These are phyloP conservation scores for Hydropsyche tenuis DNA, from an alignment of 1,140 invertebrate genomes.

Conservation along the genomic window DNA sequence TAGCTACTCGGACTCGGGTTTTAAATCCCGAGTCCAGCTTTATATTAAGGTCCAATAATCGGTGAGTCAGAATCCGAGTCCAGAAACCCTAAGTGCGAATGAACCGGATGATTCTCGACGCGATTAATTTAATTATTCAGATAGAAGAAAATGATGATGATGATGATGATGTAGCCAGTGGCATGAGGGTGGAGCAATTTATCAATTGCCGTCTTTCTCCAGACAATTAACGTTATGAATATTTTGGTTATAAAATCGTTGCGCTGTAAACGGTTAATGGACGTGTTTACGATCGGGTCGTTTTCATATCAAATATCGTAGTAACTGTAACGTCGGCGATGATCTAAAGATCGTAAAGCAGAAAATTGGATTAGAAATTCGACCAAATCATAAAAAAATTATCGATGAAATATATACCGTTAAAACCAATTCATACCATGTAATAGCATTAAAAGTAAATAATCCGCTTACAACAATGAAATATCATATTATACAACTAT, in stretches of 20 bases:
- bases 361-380: constrained; percentile 13
- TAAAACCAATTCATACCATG: background rate
- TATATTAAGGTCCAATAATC: no score
- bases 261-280: no score
- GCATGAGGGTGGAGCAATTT: background rate
- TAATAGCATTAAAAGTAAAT: constrained; percentile 12
- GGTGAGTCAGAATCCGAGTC: no score
- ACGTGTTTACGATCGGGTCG: no score
- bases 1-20: no score
- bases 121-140: background rate
- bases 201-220: no score
- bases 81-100: no score
- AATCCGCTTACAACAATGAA: background rate
- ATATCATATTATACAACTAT: no score
- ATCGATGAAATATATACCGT: background rate
- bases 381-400: background rate
- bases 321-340: background rate
- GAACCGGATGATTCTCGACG: background rate
- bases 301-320: no score
- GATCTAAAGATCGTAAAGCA: background rate
- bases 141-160: background rate
- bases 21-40: no score
- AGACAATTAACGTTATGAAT: no score
- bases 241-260: no score
- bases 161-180: background rate